Conservation (phyloP, 2,113 vertebrate genomes). For the Psilopogon haemacephalus region DNA sequence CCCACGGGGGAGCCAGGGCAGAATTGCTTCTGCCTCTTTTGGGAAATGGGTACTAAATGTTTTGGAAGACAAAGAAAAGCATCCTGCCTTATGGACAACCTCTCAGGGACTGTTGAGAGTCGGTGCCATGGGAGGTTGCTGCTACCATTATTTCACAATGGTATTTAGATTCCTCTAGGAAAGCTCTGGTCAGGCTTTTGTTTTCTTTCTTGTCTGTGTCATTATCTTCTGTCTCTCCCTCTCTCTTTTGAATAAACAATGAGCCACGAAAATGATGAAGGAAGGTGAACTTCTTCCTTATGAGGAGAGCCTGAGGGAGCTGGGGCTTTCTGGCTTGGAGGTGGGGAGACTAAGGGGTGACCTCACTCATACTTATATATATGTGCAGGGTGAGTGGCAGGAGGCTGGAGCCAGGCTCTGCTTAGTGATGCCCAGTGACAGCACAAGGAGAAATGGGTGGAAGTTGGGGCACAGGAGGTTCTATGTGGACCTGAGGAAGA, state of each 20-base stretch:
- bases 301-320: too few relatives aligned
- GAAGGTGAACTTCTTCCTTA: too few relatives aligned
- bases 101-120: neutral
- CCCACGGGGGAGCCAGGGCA: neutral
- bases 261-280: too few relatives aligned
- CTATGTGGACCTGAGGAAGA: too few relatives aligned
- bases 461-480: too few relatives aligned
- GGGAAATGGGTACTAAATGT: neutral
- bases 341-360: too few relatives aligned
- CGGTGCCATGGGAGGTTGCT: neutral
- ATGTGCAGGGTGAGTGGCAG: too few relatives aligned
- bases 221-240: neutral
- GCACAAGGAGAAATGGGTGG: too few relatives aligned
- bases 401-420: too few relatives aligned
- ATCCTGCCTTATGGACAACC: neutral
- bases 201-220: constrained; percentile 34
- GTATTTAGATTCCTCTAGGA: neutral
- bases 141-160: constrained; percentile 4
- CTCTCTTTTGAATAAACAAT: constrained; percentile 3
- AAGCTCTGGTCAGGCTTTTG: neutral
- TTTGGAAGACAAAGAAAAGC: constrained; percentile 22
- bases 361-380: too few relatives aligned
- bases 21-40: neutral
- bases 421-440: too few relatives aligned
- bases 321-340: too few relatives aligned